Conservation (phyloP, 2,797 vertebrate genomes). For the Sternotherus odoratus region DNA sequence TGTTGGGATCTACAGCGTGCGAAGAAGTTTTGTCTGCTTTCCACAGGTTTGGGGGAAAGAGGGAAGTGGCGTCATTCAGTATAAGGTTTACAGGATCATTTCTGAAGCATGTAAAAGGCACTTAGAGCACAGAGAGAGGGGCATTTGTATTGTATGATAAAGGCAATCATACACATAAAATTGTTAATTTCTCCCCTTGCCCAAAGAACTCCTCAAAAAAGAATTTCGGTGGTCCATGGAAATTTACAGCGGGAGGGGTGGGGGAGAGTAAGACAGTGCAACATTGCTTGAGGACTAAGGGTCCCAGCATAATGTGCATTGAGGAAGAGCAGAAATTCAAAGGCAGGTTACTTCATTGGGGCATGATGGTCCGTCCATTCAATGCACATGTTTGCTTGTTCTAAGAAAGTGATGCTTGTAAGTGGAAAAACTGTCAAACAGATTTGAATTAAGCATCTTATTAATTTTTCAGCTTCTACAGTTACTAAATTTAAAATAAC, state of each 20-base stretch:
- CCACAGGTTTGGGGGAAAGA: neutral
- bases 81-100: rapidly evolving
- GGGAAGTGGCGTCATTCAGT: neutral
- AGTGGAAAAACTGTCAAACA: neutral
- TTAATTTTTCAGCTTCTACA: neutral
- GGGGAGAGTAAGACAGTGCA: too few species aligned
- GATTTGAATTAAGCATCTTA: neutral
- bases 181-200: neutral
- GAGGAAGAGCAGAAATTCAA: too few species aligned
- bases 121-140: neutral
- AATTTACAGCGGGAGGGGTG: too few species aligned
- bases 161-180: neutral
- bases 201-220: neutral
- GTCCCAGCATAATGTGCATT: too few species aligned
- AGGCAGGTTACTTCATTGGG: neutral
- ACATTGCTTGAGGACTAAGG: too few species aligned
- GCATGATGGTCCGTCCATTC: too few species aligned
- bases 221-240: too few species aligned
- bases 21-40: neutral
- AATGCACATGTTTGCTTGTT: neutral
- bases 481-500: rapidly evolving
- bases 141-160: neutral
- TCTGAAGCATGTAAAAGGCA: neutral
- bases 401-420: neutral
- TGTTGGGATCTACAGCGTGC: neutral